These are phyloP conservation scores for Poecilia picta DNA, from an alignment of 2,797 vertebrate species.

Conservation along the genomic window DNA sequence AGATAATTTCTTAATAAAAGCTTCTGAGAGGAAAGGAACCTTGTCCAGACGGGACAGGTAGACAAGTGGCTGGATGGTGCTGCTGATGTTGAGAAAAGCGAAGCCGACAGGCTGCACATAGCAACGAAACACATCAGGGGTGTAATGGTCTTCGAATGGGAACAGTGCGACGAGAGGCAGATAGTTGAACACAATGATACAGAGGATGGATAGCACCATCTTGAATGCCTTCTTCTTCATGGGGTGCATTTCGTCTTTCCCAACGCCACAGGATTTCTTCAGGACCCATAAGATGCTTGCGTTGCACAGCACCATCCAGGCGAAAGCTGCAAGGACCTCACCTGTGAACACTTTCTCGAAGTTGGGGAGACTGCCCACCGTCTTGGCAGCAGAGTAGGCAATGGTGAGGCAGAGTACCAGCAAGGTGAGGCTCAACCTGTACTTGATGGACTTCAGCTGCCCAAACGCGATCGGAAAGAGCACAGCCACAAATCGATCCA, in stretches of 20 bases:
- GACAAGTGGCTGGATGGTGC: conserved; percentile 81
- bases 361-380: conserved; percentile 69
- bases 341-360: conserved; percentile 81
- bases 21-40: conserved; percentile 69
- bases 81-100: conserved; percentile 82
- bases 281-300: conserved; percentile 75
- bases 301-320: conserved; percentile 81
- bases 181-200: conserved; percentile 79
- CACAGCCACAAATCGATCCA: conserved; percentile 82
- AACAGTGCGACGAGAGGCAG: conserved; percentile 79
- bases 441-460: conserved; percentile 72
- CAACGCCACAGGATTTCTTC: conserved; percentile 69
- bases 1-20: conserved; percentile 51
- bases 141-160: conserved; percentile 80
- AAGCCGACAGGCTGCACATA: conserved; percentile 79
- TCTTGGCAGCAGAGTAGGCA: conserved; percentile 77
- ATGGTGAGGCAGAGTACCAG: conserved; percentile 77
- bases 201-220: conserved; percentile 78
- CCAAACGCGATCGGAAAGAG: conserved; percentile 77
- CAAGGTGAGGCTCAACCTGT: conserved; percentile 67
- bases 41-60: conserved; percentile 79
- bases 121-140: conserved; percentile 73
- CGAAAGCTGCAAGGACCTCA: conserved; percentile 74
- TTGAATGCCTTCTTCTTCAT: conserved; percentile 85
- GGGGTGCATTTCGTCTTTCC: conserved; percentile 83